Evolutionary conservation across 2,113 vertebrate genomes (phyloP), one percentile per base, ranked within the genome.

Genomic region (Oenanthe oenanthe): DNA sequence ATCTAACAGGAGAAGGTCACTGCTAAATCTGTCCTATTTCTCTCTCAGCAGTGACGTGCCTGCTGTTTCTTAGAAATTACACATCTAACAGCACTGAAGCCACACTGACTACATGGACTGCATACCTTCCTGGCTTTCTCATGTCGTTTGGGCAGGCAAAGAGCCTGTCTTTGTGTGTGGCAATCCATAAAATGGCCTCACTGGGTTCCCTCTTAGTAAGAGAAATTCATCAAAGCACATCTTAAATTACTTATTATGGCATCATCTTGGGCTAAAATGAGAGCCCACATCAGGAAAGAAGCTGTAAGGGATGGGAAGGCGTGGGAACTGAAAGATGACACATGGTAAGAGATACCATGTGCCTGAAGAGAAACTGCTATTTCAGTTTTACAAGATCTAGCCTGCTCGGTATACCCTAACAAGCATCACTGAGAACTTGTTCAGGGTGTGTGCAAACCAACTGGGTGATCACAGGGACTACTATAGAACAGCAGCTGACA

Each of bases 161-260:
- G 48, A 88, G 74, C 21, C 34, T 31, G 28, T 51, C 90, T 93
- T 72, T 24, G 43, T 93, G 92, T 95, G 92, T 95, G 91, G 96
- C 72, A 96, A 85, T 93, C 74, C 87, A 60, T 94, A 80, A 94
- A 95, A 90, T 66, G 62, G 89, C 88, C 54, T 96, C 75, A 73
- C n/a, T 82, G 84, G 10, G 47, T 96, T 97, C 89, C 74, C 70
- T 75, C 84, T 47, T 85, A 94, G 76, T 84, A 71, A 77, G 25
- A 94, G 54, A 95, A 95, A 85, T 75, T 94, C 87, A 96, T 91
- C 88, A 97, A 94, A 95, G 92, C 89, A 95, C 95, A 97, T 96
- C 87, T 96, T 96, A 96, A 96, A 94, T 96, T 97, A 95, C 86
- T 97, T 97, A 96, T 66, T 92, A 87, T 58, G 78, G 94, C 91